Conservation (phyloP, 2,797 vertebrate species). For the Channa striata region DNA sequence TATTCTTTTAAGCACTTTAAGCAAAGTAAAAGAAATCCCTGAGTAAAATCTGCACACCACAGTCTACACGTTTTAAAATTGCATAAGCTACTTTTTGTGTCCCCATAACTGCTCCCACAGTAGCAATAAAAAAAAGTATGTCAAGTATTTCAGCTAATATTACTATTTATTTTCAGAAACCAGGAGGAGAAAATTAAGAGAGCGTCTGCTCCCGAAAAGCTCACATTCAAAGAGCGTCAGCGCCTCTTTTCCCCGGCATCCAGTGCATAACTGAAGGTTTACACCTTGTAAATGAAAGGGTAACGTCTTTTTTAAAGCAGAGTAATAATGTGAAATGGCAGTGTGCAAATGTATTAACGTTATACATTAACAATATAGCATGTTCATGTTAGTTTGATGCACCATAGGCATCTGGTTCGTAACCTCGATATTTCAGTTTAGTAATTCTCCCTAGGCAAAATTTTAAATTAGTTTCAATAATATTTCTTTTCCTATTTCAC, state of each 20-base stretch:
- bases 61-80: background rate
- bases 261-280: conserved; percentile 49
- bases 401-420: background rate
- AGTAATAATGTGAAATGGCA: conserved; percentile 13
- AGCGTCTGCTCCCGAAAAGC: conserved; percentile 71
- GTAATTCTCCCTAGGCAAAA: background rate
- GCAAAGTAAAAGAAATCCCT: conserved; percentile 33
- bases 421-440: background rate
- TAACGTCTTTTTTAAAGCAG: background rate
- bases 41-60: conserved; percentile 35
- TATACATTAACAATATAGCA: too few species aligned
- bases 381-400: conserved; percentile 2
- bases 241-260: conserved; percentile 71
- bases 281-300: conserved; percentile 24
- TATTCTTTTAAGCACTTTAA: background rate
- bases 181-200: conserved; percentile 38
- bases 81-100: conserved; percentile 13
- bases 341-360: background rate
- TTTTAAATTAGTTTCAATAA: background rate
- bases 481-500: conserved; percentile 1
- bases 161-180: conserved; percentile 46
- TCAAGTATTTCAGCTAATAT: conserved; percentile 41
- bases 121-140: background rate
- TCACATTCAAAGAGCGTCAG: conserved; percentile 80
- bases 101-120: background rate